Evolutionary conservation across 2,113 vertebrate species (phyloP), one percentile per base, ranked within the genome.

Genomic region (Etheostoma spectabile): DNA sequence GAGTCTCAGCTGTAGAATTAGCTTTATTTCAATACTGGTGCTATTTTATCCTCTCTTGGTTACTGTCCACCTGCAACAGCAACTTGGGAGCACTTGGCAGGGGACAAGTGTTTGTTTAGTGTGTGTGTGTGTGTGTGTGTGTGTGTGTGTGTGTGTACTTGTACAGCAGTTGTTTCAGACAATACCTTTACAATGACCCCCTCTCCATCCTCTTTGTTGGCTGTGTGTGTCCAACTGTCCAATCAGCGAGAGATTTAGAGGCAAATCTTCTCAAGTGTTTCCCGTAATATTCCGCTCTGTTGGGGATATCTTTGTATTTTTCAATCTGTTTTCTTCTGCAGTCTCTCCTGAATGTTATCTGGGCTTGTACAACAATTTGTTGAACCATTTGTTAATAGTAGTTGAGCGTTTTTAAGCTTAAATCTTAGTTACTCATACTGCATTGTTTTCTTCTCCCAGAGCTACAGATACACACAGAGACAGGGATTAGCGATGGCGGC

Each of bases 1-100:
- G 60, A 79, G 75, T 80, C 57, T 86, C 76, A 74, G 91, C 86
- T 86, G 87, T 88, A 85, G 86, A 87, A 90, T 90, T 89, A 90
- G 89, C 92, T 93, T 93, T 91, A 93, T 91, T 91, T 93, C 90
- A 91, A 42, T 75, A 93, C 83, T 91, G 93, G 92, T 94, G 93
- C 93, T 93, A 93, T 82, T 87, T 82, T 74, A 90, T 93, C 86
- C 82, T 71, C 79, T 89, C 70, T 61, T 75, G 71, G 79, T 80
- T 82, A 30, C 80, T 59, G 72, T 85, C 33, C 16, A 53, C 82
- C 86, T 85, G 84, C 64, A 86, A 78, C 66, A 79, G 85, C 79
- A 53, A 63, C 73, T 49, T 46, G 71, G 78, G 69, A 83, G 71
- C 83, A 46, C 65, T 60, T 38, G 8, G 3, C 35, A 63, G 86